A percentile compares a stretch with the other conserved stretches of the same genome.
These are phyloP conservation scores for Eupithecia pulchellata DNA, from an alignment of 2,888 invertebrate genomes.

Conservation along the genomic window DNA sequence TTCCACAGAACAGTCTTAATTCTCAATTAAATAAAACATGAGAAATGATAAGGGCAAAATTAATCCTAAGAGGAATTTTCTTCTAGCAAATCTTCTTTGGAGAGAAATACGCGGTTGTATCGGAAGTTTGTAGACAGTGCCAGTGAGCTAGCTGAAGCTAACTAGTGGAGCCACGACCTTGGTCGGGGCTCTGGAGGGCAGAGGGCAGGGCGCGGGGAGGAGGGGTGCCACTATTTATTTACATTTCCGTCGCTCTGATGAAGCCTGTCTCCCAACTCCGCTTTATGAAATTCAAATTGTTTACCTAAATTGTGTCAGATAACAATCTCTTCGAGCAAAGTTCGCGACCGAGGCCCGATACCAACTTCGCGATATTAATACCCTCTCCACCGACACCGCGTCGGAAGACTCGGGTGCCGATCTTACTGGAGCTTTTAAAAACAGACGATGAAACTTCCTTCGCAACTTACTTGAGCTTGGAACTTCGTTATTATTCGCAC, in stretches of 20 bases:
- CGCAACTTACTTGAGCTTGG: background rate
- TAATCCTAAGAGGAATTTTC: no score
- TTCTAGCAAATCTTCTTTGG: no score
- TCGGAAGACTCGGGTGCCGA: background rate
- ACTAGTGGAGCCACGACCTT: background rate
- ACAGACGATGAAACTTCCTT: conserved; percentile 9
- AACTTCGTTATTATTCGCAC: conserved; percentile 1
- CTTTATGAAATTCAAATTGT: conserved; percentile 28
- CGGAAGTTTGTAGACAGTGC: background rate
- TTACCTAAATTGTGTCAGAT: conserved; percentile 23
- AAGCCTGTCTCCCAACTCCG: conserved; percentile 23
- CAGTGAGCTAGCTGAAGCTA: background rate
- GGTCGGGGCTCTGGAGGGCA: background rate
- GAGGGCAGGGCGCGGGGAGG: background rate
- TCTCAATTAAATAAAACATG: no score
- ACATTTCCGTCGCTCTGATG: conserved; percentile 25
- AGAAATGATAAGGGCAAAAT: no score
- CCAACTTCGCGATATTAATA: conserved; percentile 26
- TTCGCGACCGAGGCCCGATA: conserved; percentile 11
- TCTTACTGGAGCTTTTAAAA: conserved; percentile 13
- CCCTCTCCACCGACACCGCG: conserved; percentile 5
- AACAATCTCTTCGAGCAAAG: conserved; percentile 21
- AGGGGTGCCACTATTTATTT: conserved; percentile 17
- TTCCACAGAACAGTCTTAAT: no score
- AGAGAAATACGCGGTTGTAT: no score